Evolutionary conservation across 2,888 invertebrate species (phyloP), one percentile per base, ranked within the genome.

Genomic region (Dasysyrphus albostriatus): DNA sequence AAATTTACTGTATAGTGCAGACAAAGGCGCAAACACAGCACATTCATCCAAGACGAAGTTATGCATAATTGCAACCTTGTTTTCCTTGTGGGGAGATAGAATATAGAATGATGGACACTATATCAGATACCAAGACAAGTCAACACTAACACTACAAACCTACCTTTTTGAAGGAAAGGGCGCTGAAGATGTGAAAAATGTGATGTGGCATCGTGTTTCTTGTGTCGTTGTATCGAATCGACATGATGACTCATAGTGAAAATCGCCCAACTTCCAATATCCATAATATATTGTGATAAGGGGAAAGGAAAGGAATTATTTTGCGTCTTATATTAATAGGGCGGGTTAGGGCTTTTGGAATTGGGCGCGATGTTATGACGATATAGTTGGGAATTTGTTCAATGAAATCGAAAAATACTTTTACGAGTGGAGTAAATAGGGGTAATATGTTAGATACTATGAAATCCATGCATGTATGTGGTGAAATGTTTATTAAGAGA

Each of bases 31-130:
- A 47, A 70, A 49, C 76, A 51, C 4, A 14, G 44, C 44, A 59
- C 16, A 59, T 58, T 44, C 59, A 59, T 12, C 58, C 70, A 77
- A 74, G 47, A 44, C 65, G 34, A 73, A 80, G 67, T 72, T 80
- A 84, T 84, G 80, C 84, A 84, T 75, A 84, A 75, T 84, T 75
- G 80, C 75, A 80, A 72, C 72, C 76, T 80, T 84, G 75, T 12
- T 12, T 39, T 39, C 39, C 10, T 39, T 39, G 39, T 39, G 39
- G 12, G 39, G 39, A 12, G 65, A 75, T 9, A 44, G n/a, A 47
- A 47, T 19, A 49, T 6, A 39, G 1, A 32, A 19, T 70, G 65
- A 47, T 72, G 51, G 24, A 44, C 42, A 75, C 47, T 10, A 16
- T 61, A 4, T 32, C 39, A 42, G 47, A 73, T 65, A 67, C n/a